phyloP scores from a whole-genome alignment of 2,888 invertebrate genomes.

The Morpho achilles region DNA sequence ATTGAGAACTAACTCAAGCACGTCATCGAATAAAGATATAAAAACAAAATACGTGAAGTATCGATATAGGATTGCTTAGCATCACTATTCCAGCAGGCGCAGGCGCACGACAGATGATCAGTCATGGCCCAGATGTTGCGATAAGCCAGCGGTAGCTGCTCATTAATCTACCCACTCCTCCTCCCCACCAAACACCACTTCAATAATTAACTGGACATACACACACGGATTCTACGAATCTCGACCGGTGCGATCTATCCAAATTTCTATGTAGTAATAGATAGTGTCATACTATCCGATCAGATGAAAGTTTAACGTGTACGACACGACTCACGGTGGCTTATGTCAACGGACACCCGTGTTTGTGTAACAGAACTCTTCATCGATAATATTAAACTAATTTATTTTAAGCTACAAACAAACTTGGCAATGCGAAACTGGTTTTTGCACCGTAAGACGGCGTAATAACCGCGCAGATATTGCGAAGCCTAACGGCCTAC shows the following conservation, averaged over 20 bases:
- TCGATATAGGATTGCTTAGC: slow-evolving; percentile 20
- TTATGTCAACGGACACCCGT: slow-evolving; percentile 21
- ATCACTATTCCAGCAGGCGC: slow-evolving; percentile 62
- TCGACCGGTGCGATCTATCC: slow-evolving; percentile 40
- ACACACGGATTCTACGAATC: slow-evolving; percentile 58
- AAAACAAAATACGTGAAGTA: neutral
- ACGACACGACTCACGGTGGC: slow-evolving; percentile 10
- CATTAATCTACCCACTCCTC: slow-evolving; percentile 75
- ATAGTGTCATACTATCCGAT: slow-evolving; percentile 29
- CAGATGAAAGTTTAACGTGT: slow-evolving; percentile 23
- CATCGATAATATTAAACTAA: slow-evolving; percentile 19
- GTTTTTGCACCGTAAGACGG: slow-evolving; percentile 22
- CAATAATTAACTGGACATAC: slow-evolving; percentile 74
- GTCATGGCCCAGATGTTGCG: slow-evolving; percentile 77
- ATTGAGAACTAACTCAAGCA: no score
- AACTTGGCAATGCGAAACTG: slow-evolving; percentile 27
- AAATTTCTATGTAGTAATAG: slow-evolving; percentile 32
- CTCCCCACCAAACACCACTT: slow-evolving; percentile 48
- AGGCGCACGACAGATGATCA: slow-evolving; percentile 78
- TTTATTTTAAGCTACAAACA: slow-evolving; percentile 15
- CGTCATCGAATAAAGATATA: neutral
- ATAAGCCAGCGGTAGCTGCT: slow-evolving; percentile 76
- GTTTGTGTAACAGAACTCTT: slow-evolving; percentile 18
- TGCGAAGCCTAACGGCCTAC: slow-evolving; percentile 37
- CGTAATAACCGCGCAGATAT: slow-evolving; percentile 30